phyloP scores from a whole-genome alignment of 2,797 vertebrate species.

The Chelon labrosus region DNA sequence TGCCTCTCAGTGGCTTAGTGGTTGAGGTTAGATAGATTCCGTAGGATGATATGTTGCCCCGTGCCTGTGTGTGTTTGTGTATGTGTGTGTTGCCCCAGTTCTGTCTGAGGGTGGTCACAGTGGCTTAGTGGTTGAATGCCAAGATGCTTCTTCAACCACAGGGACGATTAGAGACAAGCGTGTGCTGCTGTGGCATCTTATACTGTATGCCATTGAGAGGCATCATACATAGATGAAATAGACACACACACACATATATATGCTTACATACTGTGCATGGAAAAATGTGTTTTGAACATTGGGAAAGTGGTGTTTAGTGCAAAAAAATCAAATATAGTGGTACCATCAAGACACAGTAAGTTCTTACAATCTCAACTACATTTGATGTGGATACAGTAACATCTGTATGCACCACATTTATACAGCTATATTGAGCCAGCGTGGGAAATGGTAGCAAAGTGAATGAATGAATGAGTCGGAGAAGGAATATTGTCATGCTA shows the following conservation, averaged over 20 bases:
- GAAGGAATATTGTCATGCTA: conserved; percentile 25
- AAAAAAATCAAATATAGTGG: conserved; percentile 7
- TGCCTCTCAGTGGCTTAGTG: conserved; percentile 64
- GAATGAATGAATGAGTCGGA: conserved; percentile 1
- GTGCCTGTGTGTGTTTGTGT: conserved; percentile 28
- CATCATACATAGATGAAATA: conserved; percentile 17
- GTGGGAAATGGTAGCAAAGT: conserved; percentile 39
- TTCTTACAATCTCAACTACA: neutral
- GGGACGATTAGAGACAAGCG: conserved; percentile 56
- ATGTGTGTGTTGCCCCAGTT: conserved; percentile 48
- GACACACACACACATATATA: neutral
- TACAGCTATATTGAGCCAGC: conserved; percentile 19
- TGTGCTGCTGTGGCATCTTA: conserved; percentile 26
- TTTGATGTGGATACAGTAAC: conserved; percentile 15
- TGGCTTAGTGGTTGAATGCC: conserved; percentile 59
- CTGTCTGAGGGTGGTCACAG: conserved; percentile 57
- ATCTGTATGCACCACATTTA: conserved; percentile 40
- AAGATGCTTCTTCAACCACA: conserved; percentile 62
- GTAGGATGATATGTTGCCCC: conserved; percentile 51
- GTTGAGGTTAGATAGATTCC: conserved; percentile 71
- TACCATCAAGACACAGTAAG: neutral
- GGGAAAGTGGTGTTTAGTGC: neutral
- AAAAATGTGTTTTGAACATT: conserved; percentile 11
- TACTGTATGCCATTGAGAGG: conserved; percentile 4
- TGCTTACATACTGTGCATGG: neutral